Evolutionary conservation across 2,113 vertebrate species (phyloP), one percentile per base, ranked within the genome.

Genomic region (Chaetodon trifascialis): DNA sequence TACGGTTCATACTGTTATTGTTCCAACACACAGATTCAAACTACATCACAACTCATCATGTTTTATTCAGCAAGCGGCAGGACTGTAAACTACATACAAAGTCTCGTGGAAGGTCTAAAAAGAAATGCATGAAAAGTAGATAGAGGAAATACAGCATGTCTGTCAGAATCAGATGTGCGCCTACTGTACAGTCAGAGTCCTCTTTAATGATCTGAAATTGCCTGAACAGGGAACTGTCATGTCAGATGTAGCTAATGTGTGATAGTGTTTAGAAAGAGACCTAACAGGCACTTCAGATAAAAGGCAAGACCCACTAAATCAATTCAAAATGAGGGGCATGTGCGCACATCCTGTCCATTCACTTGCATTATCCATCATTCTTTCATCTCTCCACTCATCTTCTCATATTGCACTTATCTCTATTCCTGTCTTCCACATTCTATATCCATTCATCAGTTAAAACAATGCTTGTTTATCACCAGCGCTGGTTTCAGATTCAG

Each of bases 401-500:
- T 85, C 89, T 91, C 77, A 84, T 85, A 86, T 92, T 91, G 83
- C 91, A 92, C 90, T 90, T 82, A 69, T 86, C 81, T 84, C 86
- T 82, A 68, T 89, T 72, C 40, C 83, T 56, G 55, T 82, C 78
- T 17, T 69, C 60, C 51, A 86, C 88, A 55, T 80, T 74, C 76
- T 58, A 60, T 63, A 38, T 77, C 42, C 64, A 73, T 65, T 62
- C 44, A 63, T 80, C 49, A 19, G 55, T 77, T 75, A 54, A 83
- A 86, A 79, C 46, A 36, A 55, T 16, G 55, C 47, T 38, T 25
- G 65, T 85, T 84, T 55, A 52, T 52, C 14, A 59, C 64, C 58
- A 42, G 38, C 58, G 69, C 54, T 64, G 63, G 49, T 73, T 83
- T 75, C 54, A 58, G 11, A 77, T 52, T 73, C 30, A 73, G 59